These are phyloP conservation scores for Stenoptilia bipunctidactyla DNA, from an alignment of 2,888 invertebrate species.

Conservation along the genomic window DNA sequence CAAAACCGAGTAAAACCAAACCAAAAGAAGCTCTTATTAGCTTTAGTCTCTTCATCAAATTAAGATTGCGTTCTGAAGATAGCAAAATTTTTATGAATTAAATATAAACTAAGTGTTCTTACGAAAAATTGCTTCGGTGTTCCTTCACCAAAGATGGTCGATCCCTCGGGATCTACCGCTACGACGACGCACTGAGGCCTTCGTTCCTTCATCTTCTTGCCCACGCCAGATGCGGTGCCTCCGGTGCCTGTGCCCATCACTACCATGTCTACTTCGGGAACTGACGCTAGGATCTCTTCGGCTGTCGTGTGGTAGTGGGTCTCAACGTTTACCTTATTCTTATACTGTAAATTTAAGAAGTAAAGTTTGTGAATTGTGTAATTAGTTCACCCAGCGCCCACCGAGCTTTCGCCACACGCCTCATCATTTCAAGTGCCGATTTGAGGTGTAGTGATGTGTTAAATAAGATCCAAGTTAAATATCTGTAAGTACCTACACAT, in stretches of 20 bases:
- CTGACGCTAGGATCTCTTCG: constrained; percentile 81
- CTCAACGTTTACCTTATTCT: constrained; percentile 90
- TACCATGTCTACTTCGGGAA: constrained; percentile 83
- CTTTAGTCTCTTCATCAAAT: too few relatives aligned
- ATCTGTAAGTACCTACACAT: too few relatives aligned
- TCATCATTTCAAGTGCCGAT: too few relatives aligned
- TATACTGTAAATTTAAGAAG: constrained; percentile 74
- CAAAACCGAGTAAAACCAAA: too few relatives aligned
- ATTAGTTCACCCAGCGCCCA: too few relatives aligned
- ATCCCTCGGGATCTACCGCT: constrained; percentile 90
- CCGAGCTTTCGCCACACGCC: too few relatives aligned
- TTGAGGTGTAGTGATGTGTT: too few relatives aligned
- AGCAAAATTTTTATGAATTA: too few relatives aligned
- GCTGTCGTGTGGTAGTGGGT: constrained; percentile 95
- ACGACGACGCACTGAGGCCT: constrained; percentile 81
- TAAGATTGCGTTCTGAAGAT: too few relatives aligned
- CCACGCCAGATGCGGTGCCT: constrained; percentile 90
- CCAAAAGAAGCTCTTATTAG: too few relatives aligned
- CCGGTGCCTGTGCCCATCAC: constrained; percentile 90
- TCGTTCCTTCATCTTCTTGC: constrained; percentile 85
- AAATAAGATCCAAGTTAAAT: too few relatives aligned
- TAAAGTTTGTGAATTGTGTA: too few relatives aligned
- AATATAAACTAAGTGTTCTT: constrained; percentile 15
- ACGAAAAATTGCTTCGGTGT: constrained; percentile 23
- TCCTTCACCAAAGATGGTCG: constrained; percentile 75